Base-by-base conservation (phyloP, 2,797 vertebrate species). In the Eidolon dupreanum region DNA sequence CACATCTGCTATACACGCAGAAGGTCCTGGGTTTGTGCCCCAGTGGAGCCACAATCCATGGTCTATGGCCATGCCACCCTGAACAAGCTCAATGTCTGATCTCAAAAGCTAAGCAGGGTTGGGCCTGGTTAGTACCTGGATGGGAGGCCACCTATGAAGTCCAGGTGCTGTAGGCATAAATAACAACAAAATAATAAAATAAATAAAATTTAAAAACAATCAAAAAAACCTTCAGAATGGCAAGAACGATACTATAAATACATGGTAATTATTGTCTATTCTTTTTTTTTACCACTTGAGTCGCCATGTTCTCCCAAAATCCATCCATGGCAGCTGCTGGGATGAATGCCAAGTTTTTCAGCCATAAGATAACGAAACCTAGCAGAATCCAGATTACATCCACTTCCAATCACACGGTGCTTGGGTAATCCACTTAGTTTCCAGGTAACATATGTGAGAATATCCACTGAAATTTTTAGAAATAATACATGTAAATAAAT, bases 381-480 rank as follows among this genome's bases (percentile, higher is more conserved):
- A 70, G 99, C 99, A 0, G 99, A 99, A 97, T 99, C 99, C 96
- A 99, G 99, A 98, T 99, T 99, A 98, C 99, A 99, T 24, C 99
- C 99, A 1, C 99, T 99, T 97, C 99, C 99, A 13, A 99, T 99
- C 96, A 99, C 99, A 1, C 99, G 99, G 98, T 99, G 98, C 93
- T 99, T 99, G 66, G 99, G 99, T 92, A 99, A 98, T 11, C 99
- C 99, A 22, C 99, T 99, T 90, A 99, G 98, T 96, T 99, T 99
- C 99, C 99, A 99, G 70, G 99, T 99, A 63, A 99, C 99, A 0
- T 99, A 99, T 19, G 99, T 99, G 97, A 99, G 97, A 97, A 99
- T 99, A 66, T 99, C 99, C 97, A 99, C 99, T 99, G 97, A 19
- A 97, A 92, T 78, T 33, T 81, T 78, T 12, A 85, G 31, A 88